Evolutionary conservation across 2,888 invertebrate genomes (phyloP).

Genomic region (Lasioglossum villosulum): DNA sequence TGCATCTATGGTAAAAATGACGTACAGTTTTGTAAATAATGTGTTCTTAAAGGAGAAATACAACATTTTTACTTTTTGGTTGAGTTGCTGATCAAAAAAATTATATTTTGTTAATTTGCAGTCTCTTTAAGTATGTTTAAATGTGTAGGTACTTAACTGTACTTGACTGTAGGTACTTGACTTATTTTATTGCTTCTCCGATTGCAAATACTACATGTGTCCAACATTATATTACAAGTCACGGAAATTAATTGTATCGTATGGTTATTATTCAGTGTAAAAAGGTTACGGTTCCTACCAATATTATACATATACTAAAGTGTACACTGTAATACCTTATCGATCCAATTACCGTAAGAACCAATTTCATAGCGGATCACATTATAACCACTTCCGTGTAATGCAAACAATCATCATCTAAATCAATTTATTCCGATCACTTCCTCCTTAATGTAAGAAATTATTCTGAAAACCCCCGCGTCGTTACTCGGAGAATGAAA

Average conservation of each 20-base stretch:
- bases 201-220: background rate
- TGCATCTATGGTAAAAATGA: background rate
- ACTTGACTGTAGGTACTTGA: too few species aligned
- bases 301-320: background rate
- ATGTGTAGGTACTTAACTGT: background rate
- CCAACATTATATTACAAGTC: background rate
- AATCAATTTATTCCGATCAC: constrained; percentile 13
- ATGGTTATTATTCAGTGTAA: background rate
- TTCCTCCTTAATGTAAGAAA: constrained; percentile 6
- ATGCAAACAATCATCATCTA: background rate
- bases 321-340: background rate
- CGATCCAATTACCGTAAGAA: background rate
- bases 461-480: background rate
- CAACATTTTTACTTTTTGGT: background rate
- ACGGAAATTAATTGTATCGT: background rate
- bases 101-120: background rate
- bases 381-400: background rate
- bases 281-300: background rate
- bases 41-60: background rate
- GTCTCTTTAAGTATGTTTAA: background rate
- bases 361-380: background rate
- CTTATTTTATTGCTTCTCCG: background rate
- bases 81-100: background rate
- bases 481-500: constrained; percentile 8
- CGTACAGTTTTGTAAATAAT: background rate